These are phyloP conservation scores for Hippoglossus stenolepis DNA, from an alignment of 2,113 vertebrate species.

Conservation along the genomic window DNA sequence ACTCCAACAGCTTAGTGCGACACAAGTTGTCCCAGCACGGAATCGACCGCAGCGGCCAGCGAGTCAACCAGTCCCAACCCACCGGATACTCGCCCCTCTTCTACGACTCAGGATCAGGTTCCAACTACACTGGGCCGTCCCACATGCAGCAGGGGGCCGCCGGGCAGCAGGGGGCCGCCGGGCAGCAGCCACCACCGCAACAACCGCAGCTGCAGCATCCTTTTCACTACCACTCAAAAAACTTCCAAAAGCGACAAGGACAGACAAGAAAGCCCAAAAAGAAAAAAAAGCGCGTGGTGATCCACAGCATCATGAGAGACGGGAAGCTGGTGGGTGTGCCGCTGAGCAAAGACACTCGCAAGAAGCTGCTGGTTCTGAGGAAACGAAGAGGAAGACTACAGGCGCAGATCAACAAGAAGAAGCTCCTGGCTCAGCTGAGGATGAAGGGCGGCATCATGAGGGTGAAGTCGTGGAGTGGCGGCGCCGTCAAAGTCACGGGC, in stretches of 20 bases:
- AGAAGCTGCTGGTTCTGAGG: slow-evolving; percentile 65
- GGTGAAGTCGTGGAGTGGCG: slow-evolving; percentile 75
- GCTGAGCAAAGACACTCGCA: slow-evolving; percentile 75
- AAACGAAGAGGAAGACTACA: slow-evolving; percentile 69
- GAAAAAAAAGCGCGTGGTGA: slow-evolving; percentile 79
- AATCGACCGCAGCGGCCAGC: slow-evolving; percentile 74
- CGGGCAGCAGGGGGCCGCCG: neutral
- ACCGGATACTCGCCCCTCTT: slow-evolving; percentile 78
- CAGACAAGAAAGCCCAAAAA: slow-evolving; percentile 68
- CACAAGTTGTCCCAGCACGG: slow-evolving; percentile 91
- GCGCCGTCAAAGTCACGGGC: slow-evolving; percentile 69
- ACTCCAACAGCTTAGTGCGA: slow-evolving; percentile 92
- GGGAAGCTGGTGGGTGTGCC: slow-evolving; percentile 76
- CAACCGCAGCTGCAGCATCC: slow-evolving; percentile 55
- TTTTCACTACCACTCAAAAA: slow-evolving; percentile 79
- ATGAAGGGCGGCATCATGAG: slow-evolving; percentile 58
- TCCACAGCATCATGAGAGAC: slow-evolving; percentile 79
- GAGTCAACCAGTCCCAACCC: slow-evolving; percentile 61
- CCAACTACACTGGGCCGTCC: slow-evolving; percentile 49
- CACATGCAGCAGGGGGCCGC: slow-evolving; percentile 48
- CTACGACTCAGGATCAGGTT: slow-evolving; percentile 71
- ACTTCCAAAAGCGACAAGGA: slow-evolving; percentile 69
- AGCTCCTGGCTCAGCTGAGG: slow-evolving; percentile 76
- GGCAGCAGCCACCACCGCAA: neutral
- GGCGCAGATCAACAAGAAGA: slow-evolving; percentile 73